Evolutionary conservation across 2,888 invertebrate species (phyloP), one percentile per base, ranked within the genome.

Genomic region (Conchocele bisecta): DNA sequence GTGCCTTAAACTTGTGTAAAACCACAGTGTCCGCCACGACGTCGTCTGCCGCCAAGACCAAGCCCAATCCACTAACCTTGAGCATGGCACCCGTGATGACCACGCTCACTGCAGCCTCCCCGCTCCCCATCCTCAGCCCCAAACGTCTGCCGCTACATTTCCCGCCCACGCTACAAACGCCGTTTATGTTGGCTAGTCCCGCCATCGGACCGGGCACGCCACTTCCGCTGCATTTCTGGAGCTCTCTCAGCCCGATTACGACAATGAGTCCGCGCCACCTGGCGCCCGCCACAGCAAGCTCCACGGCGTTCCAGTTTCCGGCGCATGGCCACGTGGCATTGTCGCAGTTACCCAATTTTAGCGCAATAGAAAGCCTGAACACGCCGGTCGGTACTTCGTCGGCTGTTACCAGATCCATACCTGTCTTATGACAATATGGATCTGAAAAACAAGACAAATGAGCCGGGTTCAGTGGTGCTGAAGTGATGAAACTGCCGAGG

Each of bases 221-320:
- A 22, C 41, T 69, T 29, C 76, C 89, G 26, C 75, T 89, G 28
- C 89, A 91, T 70, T 92, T 92, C 83, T 92, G 92, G 92, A 90
- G 90, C 68, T 91, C 91, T 0, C 76, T 90, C 9, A 89, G 89
- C 63, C 90, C 90, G 3, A 83, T 89, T 13, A 84, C 88, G 9
- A 84, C 86, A 7, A 83, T 88, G 65, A 88, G 88, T 29, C 89
- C 89, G 15, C 78, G 85, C 13, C n/a, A n/a, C n/a, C 61, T 82
- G 22, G 73, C 76, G 35, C 67, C 72, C 17, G 58, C 37, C 20
- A 54, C 71, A n/a, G 41, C 60, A 24, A 44, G 67, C 7, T 56
- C 78, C 26, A 82, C 75, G 20, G 78, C 87, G 53, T 89, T 89
- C 72, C 88, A 87, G 78, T 89, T 89, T 66, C 88, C 89, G 11